These are phyloP conservation scores for Achatina immaculata DNA, from an alignment of 1,140 invertebrate genomes.

Conservation along the genomic window DNA sequence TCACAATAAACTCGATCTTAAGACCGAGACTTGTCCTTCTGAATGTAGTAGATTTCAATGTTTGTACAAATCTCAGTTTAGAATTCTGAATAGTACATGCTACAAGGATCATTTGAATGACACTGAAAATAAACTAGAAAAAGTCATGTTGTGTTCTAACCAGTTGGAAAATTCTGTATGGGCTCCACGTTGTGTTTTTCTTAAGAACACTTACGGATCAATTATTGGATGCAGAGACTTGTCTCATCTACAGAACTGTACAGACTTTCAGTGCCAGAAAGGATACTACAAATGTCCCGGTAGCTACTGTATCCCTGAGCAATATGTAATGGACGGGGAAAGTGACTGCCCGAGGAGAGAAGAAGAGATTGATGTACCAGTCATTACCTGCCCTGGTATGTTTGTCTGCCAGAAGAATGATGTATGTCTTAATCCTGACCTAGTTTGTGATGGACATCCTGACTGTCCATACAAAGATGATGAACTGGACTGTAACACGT, in stretches of 20 bases:
- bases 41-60: too few relatives aligned
- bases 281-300: conserved; percentile 7
- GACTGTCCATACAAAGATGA: conserved; percentile 15
- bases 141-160: too few relatives aligned
- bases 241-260: conserved; percentile 7
- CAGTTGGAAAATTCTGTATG: neutral
- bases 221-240: neutral
- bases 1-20: too few relatives aligned
- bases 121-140: too few relatives aligned
- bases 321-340: neutral
- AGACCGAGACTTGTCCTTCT: too few relatives aligned
- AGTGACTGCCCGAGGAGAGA: neutral
- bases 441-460: conserved; percentile 10
- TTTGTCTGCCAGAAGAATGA: neutral
- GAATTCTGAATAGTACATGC: too few relatives aligned
- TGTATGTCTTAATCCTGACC: conserved; percentile 1
- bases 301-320: neutral
- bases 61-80: too few relatives aligned
- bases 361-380: neutral
- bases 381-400: neutral
- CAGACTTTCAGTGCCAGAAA: neutral
- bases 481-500: conserved; percentile 10
- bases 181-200: neutral
- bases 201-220: neutral
- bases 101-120: too few relatives aligned